These are phyloP conservation scores for Nothocercus julius DNA, from an alignment of 2,113 vertebrate species.

Conservation along the genomic window DNA sequence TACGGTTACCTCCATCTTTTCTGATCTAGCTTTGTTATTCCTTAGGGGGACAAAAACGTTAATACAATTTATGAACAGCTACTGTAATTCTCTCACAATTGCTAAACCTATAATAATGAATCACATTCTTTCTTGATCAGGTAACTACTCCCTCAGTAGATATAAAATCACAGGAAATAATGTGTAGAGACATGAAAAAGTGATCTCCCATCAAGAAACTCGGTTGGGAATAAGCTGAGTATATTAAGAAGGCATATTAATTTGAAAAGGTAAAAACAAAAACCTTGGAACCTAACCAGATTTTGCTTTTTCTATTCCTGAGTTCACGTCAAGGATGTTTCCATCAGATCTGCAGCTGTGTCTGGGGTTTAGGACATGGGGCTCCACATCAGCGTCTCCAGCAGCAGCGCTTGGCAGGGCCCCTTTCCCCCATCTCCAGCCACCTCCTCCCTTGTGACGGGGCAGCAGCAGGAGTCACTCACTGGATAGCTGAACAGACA, in stretches of 20 bases:
- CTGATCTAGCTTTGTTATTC: background rate
- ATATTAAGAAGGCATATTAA: background rate
- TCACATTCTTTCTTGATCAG: background rate
- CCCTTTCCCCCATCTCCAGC: background rate
- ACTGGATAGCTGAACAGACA: background rate
- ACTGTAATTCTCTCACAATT: background rate
- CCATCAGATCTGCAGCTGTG: background rate
- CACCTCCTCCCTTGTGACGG: background rate
- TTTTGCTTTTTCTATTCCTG: background rate
- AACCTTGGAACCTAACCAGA: background rate
- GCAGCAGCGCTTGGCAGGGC: background rate
- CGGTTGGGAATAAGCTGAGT: background rate
- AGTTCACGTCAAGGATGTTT: background rate
- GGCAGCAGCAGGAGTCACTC: background rate
- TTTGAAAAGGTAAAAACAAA: background rate
- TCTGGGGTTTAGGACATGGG: background rate
- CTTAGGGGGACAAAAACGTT: background rate
- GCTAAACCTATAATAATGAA: background rate
- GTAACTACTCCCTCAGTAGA: background rate
- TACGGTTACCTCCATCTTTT: background rate
- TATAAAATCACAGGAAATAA: conserved; percentile 1
- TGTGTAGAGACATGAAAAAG: background rate
- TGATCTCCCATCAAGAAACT: background rate
- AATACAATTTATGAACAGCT: conserved; percentile 8
- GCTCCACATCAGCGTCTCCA: background rate